Evolutionary conservation across 2,797 vertebrate genomes (phyloP), one percentile per base, ranked within the genome.

Genomic region (Urocyon cinereoargenteus): DNA sequence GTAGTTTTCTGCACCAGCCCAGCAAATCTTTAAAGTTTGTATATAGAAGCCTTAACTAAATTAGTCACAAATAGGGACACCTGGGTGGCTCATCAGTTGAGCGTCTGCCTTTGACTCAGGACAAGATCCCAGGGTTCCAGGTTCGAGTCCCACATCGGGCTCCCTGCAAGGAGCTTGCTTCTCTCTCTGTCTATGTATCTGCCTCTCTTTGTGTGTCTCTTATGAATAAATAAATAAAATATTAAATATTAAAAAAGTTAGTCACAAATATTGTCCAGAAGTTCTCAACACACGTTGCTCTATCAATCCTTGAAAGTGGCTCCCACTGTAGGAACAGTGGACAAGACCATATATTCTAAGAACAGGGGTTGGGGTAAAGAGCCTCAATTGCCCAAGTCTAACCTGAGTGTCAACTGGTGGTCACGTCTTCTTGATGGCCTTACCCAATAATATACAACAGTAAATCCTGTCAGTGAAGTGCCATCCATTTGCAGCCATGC

Each of bases 11-110:
- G 12, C 9, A n/a, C 36, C 53, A 70, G 51, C 36, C 64, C 53
- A 72, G 6, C 31, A 72, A 82, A 82, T 91, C 15, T 72, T 49
- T 83, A 70, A 57, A n/a, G 86, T 75, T 86, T 86, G 26, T 36
- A 70, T 28, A 70, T 8, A 55, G n/a, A 55, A 66, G 64, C 51
- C n/a, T 9, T 70, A 36, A 40, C 5, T 55, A n/a, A 11, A 28
- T 55, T 34, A 49, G 70, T 88, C 57, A 51, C 12, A 45, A 26
- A 62, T 51, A 34, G 40, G 40, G 40, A 45, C 40, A 45, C 6
- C 6, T 45, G 6, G 6, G 40, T 45, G 40, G 40, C 40, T 45
- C 7, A 45, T 45, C 40, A 45, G 40, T 45, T 45, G 40, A 45
- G 40, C 6, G 0, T 45, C 40, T 45, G 40, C 40, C 8, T 45